These are phyloP conservation scores for Sitophilus oryzae DNA, from an alignment of 1,140 invertebrate genomes.

Conservation along the genomic window DNA sequence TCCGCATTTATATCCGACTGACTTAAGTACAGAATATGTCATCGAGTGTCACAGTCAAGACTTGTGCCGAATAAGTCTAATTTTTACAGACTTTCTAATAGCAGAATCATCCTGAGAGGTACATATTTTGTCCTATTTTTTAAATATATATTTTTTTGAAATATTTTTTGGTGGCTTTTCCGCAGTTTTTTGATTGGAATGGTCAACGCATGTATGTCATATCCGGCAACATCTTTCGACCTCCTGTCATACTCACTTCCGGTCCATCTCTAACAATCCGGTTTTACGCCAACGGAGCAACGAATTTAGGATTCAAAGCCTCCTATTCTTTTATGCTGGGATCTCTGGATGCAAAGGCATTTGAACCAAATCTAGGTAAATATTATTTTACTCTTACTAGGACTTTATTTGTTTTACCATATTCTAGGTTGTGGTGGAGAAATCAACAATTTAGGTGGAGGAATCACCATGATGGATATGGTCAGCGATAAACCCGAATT, in stretches of 20 bases:
- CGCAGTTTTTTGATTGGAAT: conserved; percentile 66
- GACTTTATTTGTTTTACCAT: too few relatives aligned
- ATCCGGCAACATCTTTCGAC: conserved; percentile 62
- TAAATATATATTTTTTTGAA: conserved; percentile 11
- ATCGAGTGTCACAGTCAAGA: conserved; percentile 51
- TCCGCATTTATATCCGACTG: conserved; percentile 61
- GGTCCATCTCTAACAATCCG: conserved; percentile 59
- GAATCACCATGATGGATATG: conserved; percentile 77
- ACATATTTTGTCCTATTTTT: conserved; percentile 1
- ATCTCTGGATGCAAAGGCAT: conserved; percentile 48
- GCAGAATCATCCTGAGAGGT: conserved; percentile 66
- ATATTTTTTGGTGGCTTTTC: conserved; percentile 17
- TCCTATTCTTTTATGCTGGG: conserved; percentile 59
- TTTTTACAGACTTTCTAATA: conserved; percentile 67
- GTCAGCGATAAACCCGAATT: conserved; percentile 53
- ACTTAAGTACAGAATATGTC: conserved; percentile 62
- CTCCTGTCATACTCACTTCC: conserved; percentile 59
- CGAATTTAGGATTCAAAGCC: conserved; percentile 62
- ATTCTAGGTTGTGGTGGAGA: conserved; percentile 62
- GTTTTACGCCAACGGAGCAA: conserved; percentile 67
- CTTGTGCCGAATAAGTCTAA: conserved; percentile 55
- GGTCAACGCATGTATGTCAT: conserved; percentile 60
- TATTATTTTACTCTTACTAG: too few relatives aligned
- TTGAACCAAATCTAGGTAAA: conserved; percentile 54
- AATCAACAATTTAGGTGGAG: conserved; percentile 65